Evolutionary conservation across 2,797 vertebrate species (phyloP), one percentile per base, ranked within the genome.

Genomic region (Garrulus glandarius): DNA sequence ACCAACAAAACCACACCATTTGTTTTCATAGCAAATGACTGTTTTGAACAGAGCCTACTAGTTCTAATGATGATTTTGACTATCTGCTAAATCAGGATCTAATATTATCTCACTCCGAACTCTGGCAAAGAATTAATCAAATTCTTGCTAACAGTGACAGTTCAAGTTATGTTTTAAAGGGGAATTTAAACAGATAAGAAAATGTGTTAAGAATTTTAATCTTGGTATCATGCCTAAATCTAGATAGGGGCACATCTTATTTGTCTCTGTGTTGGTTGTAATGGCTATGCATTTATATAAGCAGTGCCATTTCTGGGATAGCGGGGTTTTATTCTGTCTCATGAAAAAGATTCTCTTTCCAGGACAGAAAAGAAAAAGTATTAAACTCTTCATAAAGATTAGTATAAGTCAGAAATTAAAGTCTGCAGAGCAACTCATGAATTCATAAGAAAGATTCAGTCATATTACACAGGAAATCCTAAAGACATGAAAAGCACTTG

Each of bases 381-480:
- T 61, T 69, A 44, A 88, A 57, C 16, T 78, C 22, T 71, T 88
- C 18, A 44, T 37, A 59, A 6, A 56, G 36, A 61, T 37, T 24
- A 23, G 44, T 50, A 27, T 47, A 23, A 94, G 32, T 20, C 53
- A 93, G 57, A 78, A 84, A 39, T 87, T 78, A 56, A 68, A 68
- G n/a, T 65, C 65, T 89, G 36, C 27, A 46, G 57, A 82, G 30
- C 5, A 89, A 43, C 39, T 89, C 15, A 67, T 71, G 32, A 92
- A 92, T 92, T 78, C 8, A 13, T 91, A 70, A 82, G 76, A 83
- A 83, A 49, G 46, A 84, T 61, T 84, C 52, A 50, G 69, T 70
- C 32, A 56, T 64, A 81, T 79, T 83, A 79, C 72, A 39, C 39
- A 76, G 78, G n/a, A 89, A 84, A 52, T 82, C 43, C 43, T 89